Evolutionary conservation across 2,888 invertebrate species (phyloP).

Genomic region (Nemurella pictetii): DNA sequence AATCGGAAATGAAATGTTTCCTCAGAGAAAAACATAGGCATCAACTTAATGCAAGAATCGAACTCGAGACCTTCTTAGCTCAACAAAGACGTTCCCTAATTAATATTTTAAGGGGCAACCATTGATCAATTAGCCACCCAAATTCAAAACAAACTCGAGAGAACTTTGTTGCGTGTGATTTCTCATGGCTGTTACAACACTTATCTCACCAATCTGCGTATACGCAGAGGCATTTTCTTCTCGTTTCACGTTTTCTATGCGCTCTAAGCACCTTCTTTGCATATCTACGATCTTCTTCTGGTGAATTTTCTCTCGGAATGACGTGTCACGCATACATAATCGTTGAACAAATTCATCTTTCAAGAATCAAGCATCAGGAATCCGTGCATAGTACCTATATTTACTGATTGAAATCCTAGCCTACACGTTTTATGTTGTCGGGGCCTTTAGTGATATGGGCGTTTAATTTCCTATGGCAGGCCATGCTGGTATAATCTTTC

Average conservation of each 20-base stretch:
- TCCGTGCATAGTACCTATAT: no score
- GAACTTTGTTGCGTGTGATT: background rate
- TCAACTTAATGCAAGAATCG: no score
- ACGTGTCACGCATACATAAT: background rate
- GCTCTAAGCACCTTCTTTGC: background rate
- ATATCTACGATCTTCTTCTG: background rate
- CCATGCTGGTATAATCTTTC: background rate
- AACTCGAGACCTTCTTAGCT: no score
- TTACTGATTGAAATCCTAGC: background rate
- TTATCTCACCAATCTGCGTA: background rate
- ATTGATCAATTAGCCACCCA: background rate
- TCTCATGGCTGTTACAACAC: background rate
- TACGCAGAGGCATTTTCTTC: background rate
- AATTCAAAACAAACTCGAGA: background rate
- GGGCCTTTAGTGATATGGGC: background rate
- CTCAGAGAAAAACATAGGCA: no score
- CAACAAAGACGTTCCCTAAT: no score
- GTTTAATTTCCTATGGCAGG: background rate
- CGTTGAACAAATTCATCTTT: background rate
- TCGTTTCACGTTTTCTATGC: background rate
- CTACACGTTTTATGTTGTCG: background rate
- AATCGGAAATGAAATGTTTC: no score
- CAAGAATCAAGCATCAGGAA: no score
- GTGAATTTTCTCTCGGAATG: background rate
- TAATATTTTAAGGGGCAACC: no score